phyloP scores from a whole-genome alignment of 2,888 invertebrate genomes.

The Papilio gigon region DNA sequence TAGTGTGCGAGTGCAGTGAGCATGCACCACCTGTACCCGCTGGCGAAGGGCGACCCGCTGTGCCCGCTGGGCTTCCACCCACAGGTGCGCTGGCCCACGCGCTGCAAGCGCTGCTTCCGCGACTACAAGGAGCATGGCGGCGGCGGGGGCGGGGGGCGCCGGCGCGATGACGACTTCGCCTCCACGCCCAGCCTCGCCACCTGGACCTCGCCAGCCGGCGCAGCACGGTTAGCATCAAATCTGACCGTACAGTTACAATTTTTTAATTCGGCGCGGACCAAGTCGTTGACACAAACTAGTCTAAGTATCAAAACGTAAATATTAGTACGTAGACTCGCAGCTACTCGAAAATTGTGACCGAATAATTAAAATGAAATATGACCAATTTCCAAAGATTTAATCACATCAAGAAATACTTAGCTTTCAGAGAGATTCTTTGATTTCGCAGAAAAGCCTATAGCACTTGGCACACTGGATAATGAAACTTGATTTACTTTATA shows the following conservation, averaged over 20 bases:
- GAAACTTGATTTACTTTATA: constrained; percentile 32
- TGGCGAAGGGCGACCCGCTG: constrained; percentile 92
- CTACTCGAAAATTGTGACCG: neutral
- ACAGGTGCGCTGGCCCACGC: constrained; percentile 95
- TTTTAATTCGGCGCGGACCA: too few relatives aligned
- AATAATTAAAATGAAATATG: neutral
- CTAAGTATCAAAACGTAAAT: too few relatives aligned
- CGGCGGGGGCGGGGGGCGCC: constrained; percentile 81
- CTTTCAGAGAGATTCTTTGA: constrained; percentile 20
- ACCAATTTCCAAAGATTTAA: neutral
- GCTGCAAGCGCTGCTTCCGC: constrained; percentile 96
- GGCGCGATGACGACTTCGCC: constrained; percentile 85
- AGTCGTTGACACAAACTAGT: too few relatives aligned
- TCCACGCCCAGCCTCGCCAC: constrained; percentile 90
- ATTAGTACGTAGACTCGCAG: neutral
- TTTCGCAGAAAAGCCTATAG: constrained; percentile 19
- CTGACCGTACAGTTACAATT: neutral
- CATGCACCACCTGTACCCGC: constrained; percentile 89
- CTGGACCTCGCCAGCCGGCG: constrained; percentile 82
- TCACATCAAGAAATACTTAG: neutral
- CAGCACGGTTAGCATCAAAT: constrained; percentile 76
- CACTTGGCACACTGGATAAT: constrained; percentile 15
- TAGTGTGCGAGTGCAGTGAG: constrained; percentile 53
- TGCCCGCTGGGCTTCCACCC: constrained; percentile 97
- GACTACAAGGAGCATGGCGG: constrained; percentile 96